phyloP scores from a whole-genome alignment of 2,888 invertebrate species.

The Dicyrtoma fusca region DNA sequence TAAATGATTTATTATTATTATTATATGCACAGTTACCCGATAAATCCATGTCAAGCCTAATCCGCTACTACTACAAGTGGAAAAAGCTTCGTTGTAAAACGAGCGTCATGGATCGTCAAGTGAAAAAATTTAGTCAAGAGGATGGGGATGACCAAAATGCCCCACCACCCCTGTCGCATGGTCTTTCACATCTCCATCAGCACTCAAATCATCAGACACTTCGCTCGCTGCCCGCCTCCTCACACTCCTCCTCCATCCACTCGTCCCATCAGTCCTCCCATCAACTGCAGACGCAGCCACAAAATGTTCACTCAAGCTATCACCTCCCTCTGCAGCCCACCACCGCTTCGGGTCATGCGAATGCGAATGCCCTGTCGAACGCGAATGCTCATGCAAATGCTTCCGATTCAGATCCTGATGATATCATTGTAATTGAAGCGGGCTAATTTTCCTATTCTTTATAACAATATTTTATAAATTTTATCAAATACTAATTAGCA shows the following conservation, averaged over 20 bases:
- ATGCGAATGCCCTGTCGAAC: neutral
- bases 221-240: slow-evolving; percentile 28
- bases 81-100: slow-evolving; percentile 92
- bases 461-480: slow-evolving; percentile 6
- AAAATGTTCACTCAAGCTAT: slow-evolving; percentile 10
- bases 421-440: slow-evolving; percentile 44
- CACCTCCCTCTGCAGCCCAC: slow-evolving; percentile 18
- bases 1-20: neutral
- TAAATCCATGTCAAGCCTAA: slow-evolving; percentile 92
- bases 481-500: no score
- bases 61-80: slow-evolving; percentile 98
- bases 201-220: slow-evolving; percentile 15
- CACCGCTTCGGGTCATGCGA: neutral
- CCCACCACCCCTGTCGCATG: slow-evolving; percentile 18
- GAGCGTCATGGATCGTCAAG: slow-evolving; percentile 89
- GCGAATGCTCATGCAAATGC: neutral
- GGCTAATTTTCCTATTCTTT: slow-evolving; percentile 20
- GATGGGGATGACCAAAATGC: slow-evolving; percentile 45
- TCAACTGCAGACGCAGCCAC: neutral
- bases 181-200: slow-evolving; percentile 22
- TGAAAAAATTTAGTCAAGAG: slow-evolving; percentile 64
- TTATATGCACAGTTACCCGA: slow-evolving; percentile 78
- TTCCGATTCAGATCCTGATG: slow-evolving; percentile 45
- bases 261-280: no score
- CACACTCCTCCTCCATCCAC: neutral